These are phyloP conservation scores for Stenolophus ochropezus DNA, from an alignment of 2,888 invertebrate species.

Conservation along the genomic window DNA sequence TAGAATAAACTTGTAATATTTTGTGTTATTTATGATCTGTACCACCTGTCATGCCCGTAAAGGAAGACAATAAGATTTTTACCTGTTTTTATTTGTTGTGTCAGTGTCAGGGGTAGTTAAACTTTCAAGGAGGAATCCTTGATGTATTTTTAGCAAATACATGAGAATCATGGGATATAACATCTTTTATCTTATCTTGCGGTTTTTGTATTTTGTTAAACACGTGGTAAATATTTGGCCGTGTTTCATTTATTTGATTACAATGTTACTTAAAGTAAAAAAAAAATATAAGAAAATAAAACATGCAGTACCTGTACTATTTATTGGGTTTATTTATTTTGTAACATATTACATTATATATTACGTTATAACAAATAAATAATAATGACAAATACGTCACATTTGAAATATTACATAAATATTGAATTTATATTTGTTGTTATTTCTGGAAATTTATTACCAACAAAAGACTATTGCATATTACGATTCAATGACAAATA, in stretches of 20 bases:
- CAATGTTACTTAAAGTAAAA: not conserved
- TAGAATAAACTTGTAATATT: not conserved
- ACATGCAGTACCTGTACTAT: too few relatives aligned
- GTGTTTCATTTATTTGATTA: not conserved
- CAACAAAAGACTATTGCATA: not conserved
- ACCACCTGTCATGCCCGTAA: not conserved
- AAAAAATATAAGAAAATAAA: too few relatives aligned
- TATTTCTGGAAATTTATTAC: not conserved
- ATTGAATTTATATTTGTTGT: not conserved
- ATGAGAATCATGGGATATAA: not conserved
- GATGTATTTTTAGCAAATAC: not conserved
- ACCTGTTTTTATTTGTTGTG: not conserved
- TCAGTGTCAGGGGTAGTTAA: not conserved
- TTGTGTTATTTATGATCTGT: not conserved
- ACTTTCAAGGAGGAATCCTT: not conserved
- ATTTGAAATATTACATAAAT: too few relatives aligned
- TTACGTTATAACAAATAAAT: too few relatives aligned
- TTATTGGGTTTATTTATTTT: too few relatives aligned
- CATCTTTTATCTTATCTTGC: constrained; percentile 9
- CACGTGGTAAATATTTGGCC: not conserved
- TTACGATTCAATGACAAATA: constrained; percentile 26
- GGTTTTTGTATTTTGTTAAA: not conserved
- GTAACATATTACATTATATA: too few relatives aligned
- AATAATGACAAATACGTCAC: too few relatives aligned
- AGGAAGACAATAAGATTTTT: not conserved